Evolutionary conservation across 2,113 vertebrate species (phyloP), one percentile per base, ranked within the genome.

Genomic region (Oreochromis niloticus): DNA sequence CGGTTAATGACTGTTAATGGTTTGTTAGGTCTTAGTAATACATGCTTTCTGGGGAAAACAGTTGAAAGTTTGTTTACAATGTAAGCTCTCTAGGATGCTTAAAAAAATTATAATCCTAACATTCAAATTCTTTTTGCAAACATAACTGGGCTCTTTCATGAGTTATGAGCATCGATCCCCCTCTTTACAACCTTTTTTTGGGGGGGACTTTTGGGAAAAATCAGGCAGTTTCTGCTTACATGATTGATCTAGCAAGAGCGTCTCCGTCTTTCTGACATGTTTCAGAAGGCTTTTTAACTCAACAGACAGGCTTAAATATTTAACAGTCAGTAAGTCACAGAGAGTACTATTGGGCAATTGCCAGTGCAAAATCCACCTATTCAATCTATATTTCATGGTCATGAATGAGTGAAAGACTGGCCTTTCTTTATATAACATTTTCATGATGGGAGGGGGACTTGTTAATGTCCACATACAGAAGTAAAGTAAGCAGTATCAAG

Each of bases 351-450:
- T 91, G 89, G 82, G 68, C 4, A 63, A 84, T 48, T 84, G 43
- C 88, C 84, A 89, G 71, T 16, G 88, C 68, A 89, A 80, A 90
- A 90, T 82, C 66, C 57, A 85, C 85, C 88, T 84, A 80, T 88
- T 87, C 54, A 84, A 89, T 94, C 63, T 84, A 95, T 93, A 91
- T 94, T 92, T 94, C 55, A 95, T 94, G 81, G 81, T 85, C 81
- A 85, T 91, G 79, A 94, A 89, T 91, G 88, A 88, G 87, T 86
- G 71, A 87, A 82, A 80, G 82, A 52, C 39, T 80, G 2, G 8
- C 66, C 86, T 88, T 87, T 83, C 85, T 91, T 94, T 91, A 91
- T 90, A 86, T 86, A 92, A 80, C 55, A 61, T 88, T 57, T 89
- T 78, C 17, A 13, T 41, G 41, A 52, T 2, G 14, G 81, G 66